Evolutionary conservation across 2,797 vertebrate species (phyloP), one percentile per base, ranked within the genome.

Genomic region (Silurus lanzhouensis): DNA sequence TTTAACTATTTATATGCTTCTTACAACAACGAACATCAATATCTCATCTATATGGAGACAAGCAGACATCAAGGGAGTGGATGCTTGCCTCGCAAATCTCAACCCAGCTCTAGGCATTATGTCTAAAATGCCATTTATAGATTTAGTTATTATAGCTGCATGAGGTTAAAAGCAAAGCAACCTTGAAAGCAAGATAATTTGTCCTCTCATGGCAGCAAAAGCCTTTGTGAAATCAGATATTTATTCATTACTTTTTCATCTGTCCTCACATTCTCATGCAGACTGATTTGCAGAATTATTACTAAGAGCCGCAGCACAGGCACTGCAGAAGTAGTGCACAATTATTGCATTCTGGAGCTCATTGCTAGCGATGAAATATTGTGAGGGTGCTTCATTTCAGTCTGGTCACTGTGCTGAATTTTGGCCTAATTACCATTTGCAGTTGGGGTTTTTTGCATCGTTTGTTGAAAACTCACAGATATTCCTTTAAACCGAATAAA

Each of bases 241-340:
- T 86, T 67, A 68, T 82, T 86, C 66, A 88, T 88, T 89, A 87
- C 81, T 81, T 89, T 89, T 88, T 83, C 57, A 87, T 87, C 67
- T 86, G 46, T 38, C 44, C 48, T 79, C 82, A 83, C 83, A 87
- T 77, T 87, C 85, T 83, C 84, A 74, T 75, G 85, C 84, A 82
- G 72, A 82, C 61, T 66, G 52, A 46, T 85, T 80, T 85, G 60
- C 55, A 63, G 78, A 86, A 84, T 81, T 90, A 82, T 85, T 83
- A 80, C 88, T 46, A 68, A 81, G 82, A 75, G 61, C 80, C 9
- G 2, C 20, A 5, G n/a, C 38, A 71, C 57, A 70, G 44, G 78
- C 81, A 9, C 68, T 55, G 68, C 48, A 58, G 66, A 64, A 61
- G 55, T 76, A 70, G 60, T 31, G 38, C 52, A 52, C 77, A 58